These are phyloP conservation scores for Carabus problematicus DNA, from an alignment of 2,888 invertebrate genomes.

Conservation along the genomic window DNA sequence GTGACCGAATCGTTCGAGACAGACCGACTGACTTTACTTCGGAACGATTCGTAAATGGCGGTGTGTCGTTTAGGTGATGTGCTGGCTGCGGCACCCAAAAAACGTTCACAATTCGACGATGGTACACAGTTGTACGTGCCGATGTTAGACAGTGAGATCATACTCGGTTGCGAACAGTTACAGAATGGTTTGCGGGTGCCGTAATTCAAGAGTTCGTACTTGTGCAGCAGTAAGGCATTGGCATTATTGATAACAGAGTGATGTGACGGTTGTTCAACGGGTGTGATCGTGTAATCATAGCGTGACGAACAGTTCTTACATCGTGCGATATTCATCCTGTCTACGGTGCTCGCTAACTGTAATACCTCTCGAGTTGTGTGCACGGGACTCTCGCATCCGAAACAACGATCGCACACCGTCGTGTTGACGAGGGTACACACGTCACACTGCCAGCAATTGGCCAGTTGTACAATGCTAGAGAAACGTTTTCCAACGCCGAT, in stretches of 20 bases:
- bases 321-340: slow-evolving; percentile 56
- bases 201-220: slow-evolving; percentile 54
- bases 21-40: slow-evolving; percentile 67
- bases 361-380: slow-evolving; percentile 28
- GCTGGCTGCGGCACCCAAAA: slow-evolving; percentile 27
- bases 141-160: slow-evolving; percentile 54
- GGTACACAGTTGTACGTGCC: slow-evolving; percentile 40
- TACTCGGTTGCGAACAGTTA: slow-evolving; percentile 53
- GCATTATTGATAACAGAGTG: slow-evolving; percentile 45
- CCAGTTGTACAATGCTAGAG: slow-evolving; percentile 44
- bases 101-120: slow-evolving; percentile 34
- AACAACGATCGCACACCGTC: slow-evolving; percentile 49
- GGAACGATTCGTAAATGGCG: slow-evolving; percentile 50
- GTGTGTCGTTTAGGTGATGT: slow-evolving; percentile 61
- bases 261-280: slow-evolving; percentile 54
- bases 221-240: slow-evolving; percentile 48
- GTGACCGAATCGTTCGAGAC: slow-evolving; percentile 69
- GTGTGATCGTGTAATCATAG: slow-evolving; percentile 50
- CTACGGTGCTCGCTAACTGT: slow-evolving; percentile 40
- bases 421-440: slow-evolving; percentile 53
- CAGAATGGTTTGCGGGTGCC: slow-evolving; percentile 50
- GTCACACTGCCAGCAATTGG: slow-evolving; percentile 55
- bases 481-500: slow-evolving; percentile 36
- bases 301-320: slow-evolving; percentile 56
- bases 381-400: slow-evolving; percentile 46